Percentiles rank a stretch among this genome's conserved stretches.
Conservation (phyloP, 2,113 vertebrate species). For the Nannobrachium achirus region DNA sequence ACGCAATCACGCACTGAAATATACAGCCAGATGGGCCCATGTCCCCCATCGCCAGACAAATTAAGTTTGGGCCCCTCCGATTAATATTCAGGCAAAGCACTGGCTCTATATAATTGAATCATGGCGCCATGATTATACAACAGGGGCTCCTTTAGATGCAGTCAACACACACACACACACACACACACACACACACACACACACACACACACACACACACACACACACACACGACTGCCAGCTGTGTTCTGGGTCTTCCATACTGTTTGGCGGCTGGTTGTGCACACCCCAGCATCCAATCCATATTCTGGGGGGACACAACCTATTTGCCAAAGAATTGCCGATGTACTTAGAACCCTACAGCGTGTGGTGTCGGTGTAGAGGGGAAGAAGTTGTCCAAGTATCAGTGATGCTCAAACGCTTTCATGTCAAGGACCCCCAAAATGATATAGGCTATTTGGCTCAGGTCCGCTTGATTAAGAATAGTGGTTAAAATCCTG, state of each 20-base stretch:
- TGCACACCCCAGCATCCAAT: constrained; percentile 36
- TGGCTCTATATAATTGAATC: constrained; percentile 77
- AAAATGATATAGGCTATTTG: too few relatives aligned
- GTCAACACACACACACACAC: constrained; percentile 9
- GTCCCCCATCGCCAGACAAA: constrained; percentile 75
- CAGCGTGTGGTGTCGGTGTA: too few relatives aligned
- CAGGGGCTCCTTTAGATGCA: constrained; percentile 75
- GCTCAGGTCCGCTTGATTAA: too few relatives aligned
- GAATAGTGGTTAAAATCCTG: too few relatives aligned
- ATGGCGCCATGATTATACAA: constrained; percentile 73
- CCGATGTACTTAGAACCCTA: too few relatives aligned
- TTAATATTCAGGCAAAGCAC: constrained; percentile 81
- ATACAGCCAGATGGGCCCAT: constrained; percentile 69
- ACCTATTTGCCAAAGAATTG: too few relatives aligned
- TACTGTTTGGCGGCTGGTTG: constrained; percentile 49
- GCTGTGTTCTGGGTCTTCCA: constrained; percentile 62
- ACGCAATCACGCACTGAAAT: background rate
- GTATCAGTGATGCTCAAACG: too few relatives aligned
- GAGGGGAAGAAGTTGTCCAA: too few relatives aligned
- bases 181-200: background rate
- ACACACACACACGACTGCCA: constrained; percentile 58
- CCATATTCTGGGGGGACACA: too few relatives aligned
- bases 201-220: background rate
- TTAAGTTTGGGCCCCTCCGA: constrained; percentile 76
- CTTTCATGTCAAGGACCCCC: too few relatives aligned